Evolutionary conservation across 2,113 vertebrate genomes (phyloP), one percentile per base, ranked within the genome.

Genomic region (Geothlypis trichas): DNA sequence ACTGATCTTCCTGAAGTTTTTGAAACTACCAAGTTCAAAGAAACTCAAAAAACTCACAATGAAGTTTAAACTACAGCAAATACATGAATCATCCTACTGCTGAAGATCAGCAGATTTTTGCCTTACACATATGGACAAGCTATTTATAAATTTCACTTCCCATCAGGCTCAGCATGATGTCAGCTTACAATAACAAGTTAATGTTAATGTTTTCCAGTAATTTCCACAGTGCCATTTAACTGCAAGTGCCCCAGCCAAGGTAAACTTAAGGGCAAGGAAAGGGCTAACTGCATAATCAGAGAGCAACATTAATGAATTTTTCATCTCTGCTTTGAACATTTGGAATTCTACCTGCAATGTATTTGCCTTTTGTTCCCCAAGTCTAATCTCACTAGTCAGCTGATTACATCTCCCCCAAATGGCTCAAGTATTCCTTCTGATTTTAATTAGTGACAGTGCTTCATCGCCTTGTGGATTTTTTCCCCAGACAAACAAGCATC

Each of bases 151-250:
- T 95, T 96, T 91, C 67, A 92, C 89, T 98, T 98, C 97, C 97
- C 95, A 98, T 97, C 94, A 97, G 85, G 93, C 95, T 96, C 95
- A 96, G 97, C 88, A 94, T 86, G 62, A 97, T 97, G 97, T 97
- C 96, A 98, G 96, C 96, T 97, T 98, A 98, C 97, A 98, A 98
- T 97, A 98, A 98, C 97, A 98, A 97, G 96, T 97, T 98, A 98
- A 97, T 96, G 93, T 97, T 97, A 96, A 98, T 98, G 97, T 97
- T 98, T 98, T 98, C 97, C 98, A 98, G 97, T 97, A 96, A 98
- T 98, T 98, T 97, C 97, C 95, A 95, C 95, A 91, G 94, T 95
- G 96, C 94, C 93, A 95, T 98, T 98, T 98, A 97, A 97, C 94
- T 97, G 84, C 97, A 92, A 97, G 85, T 91, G 85, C 94, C 90